Conservation (phyloP, 2,797 vertebrate genomes). For the Hippoglossus hippoglossus region DNA sequence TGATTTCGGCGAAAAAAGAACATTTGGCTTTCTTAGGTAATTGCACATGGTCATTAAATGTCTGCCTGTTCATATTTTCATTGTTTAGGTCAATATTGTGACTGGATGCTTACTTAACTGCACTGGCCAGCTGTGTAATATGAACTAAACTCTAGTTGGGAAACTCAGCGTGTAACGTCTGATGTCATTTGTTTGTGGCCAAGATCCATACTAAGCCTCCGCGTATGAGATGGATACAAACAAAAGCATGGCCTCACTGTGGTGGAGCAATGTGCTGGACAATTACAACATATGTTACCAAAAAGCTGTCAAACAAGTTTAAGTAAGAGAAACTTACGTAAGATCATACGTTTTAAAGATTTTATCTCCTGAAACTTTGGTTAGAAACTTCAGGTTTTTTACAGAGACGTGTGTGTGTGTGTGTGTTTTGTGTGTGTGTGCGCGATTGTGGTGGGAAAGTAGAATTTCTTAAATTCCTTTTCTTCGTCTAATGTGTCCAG, state of each 20-base stretch:
- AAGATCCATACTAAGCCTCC: background rate
- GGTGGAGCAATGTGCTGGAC: background rate
- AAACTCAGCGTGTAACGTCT: slow-evolving; percentile 4
- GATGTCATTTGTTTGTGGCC: slow-evolving; percentile 1
- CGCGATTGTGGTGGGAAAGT: slow-evolving; percentile 23
- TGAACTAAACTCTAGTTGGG: slow-evolving; percentile 1
- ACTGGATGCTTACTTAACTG: background rate
- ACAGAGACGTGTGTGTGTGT: background rate
- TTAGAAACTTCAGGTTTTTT: slow-evolving; percentile 19
- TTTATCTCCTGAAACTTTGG: slow-evolving; percentile 24
- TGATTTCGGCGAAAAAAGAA: slow-evolving; percentile 17
- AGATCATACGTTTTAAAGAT: slow-evolving; percentile 31
- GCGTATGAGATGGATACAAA: slow-evolving; percentile 20
- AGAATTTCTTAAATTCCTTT: slow-evolving; percentile 9
- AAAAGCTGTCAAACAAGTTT: slow-evolving; percentile 34
- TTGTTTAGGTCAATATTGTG: slow-evolving; percentile 23
- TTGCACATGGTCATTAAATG: slow-evolving; percentile 39
- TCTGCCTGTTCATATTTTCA: slow-evolving; percentile 13
- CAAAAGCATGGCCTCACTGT: background rate
- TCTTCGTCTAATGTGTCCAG: slow-evolving; percentile 25
- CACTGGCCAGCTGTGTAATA: slow-evolving; percentile 5
- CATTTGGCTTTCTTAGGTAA: slow-evolving; percentile 38
- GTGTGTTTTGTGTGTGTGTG: background rate
- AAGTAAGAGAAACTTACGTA: slow-evolving; percentile 4
- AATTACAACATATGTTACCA: slow-evolving; percentile 4